Conservation (phyloP, 2,113 vertebrate genomes). For the Perognathus longimembris region DNA sequence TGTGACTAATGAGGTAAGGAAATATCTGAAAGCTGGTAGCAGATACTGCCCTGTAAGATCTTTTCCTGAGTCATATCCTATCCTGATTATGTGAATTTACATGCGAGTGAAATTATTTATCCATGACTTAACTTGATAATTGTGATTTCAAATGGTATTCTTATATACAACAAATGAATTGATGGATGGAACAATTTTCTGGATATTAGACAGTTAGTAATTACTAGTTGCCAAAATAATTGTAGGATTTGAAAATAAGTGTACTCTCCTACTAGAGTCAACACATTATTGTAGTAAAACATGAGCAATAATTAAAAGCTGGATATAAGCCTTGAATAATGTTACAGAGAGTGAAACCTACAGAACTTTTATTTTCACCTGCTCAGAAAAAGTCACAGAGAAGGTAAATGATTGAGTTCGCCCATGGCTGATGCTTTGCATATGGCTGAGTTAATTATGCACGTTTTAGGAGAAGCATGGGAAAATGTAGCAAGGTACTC, state of each 20-base stretch:
- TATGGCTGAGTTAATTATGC: neutral
- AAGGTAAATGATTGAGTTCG: neutral
- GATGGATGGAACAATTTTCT: constrained; percentile 54
- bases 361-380: neutral
- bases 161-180: constrained; percentile 60
- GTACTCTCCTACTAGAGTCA: constrained; percentile 27
- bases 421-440: neutral
- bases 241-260: constrained; percentile 42
- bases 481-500: too few relatives aligned
- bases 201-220: constrained; percentile 55
- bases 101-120: constrained; percentile 58
- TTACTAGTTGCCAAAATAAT: constrained; percentile 59
- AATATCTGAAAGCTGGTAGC: neutral
- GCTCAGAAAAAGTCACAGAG: too few relatives aligned
- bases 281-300: constrained; percentile 34
- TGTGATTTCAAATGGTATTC: constrained; percentile 42
- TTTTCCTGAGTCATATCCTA: constrained; percentile 8
- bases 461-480: neutral
- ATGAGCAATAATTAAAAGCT: constrained; percentile 32
- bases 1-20: neutral
- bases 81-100: constrained; percentile 50
- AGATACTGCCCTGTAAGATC: neutral
- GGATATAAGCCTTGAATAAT: neutral
- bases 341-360: neutral
- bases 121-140: constrained; percentile 61